Conservation (phyloP, 2,113 vertebrate species). For the Phalacrocorax carbo region DNA sequence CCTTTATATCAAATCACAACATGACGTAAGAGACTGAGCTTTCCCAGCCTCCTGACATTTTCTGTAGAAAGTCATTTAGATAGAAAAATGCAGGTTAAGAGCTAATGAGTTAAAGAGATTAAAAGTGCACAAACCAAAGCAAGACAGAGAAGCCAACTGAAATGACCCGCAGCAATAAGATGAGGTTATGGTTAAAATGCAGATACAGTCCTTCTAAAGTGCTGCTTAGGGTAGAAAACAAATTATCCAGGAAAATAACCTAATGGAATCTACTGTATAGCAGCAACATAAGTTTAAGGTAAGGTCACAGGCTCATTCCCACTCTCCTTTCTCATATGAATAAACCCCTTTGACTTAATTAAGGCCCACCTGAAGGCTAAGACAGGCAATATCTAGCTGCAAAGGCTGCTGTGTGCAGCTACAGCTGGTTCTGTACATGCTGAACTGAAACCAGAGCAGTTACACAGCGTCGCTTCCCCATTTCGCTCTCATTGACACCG, state of each 20-base stretch:
- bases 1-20: background rate
- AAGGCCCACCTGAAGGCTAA: background rate
- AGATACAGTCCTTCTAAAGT: background rate
- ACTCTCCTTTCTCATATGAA: background rate
- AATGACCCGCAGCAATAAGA: background rate
- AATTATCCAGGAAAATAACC: background rate
- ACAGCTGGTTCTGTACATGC: background rate
- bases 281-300: background rate
- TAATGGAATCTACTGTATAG: background rate
- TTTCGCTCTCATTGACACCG: background rate
- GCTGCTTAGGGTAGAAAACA: background rate
- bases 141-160: background rate
- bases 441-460: constrained; percentile 31
- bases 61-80: background rate
- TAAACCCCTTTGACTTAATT: background rate
- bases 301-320: background rate
- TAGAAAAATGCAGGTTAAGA: background rate
- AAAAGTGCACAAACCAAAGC: background rate
- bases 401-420: background rate
- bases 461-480: background rate
- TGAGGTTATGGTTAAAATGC: background rate
- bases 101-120: background rate
- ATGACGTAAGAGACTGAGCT: background rate
- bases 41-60: background rate
- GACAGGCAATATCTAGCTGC: background rate